Base-by-base conservation (phyloP, 2,888 invertebrate species). In the Thera obeliscata region DNA sequence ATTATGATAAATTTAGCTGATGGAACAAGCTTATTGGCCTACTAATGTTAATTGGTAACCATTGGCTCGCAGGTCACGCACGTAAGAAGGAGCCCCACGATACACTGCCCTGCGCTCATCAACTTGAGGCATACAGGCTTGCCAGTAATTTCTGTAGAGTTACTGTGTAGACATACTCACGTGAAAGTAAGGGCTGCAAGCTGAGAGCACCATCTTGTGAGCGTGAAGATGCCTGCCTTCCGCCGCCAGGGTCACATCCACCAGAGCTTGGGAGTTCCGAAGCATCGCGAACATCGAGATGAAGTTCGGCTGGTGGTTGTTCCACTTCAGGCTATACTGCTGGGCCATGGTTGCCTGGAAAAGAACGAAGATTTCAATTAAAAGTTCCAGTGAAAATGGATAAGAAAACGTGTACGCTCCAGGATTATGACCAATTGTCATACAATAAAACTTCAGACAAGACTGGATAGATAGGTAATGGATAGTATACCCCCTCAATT, bases 181-280 rank as follows among this genome's bases (percentile, higher is more conserved):
- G 94, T 98, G 97, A 90, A 98, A 98, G 90, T 98, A 98, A n/a
- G 97, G 96, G 85, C 98, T 98, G 90, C 98, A 98, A 2, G 98
- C 98, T 0, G 98, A 98, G 50, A 98, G 92, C 41, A 98, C 97
- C 66, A 98, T 96, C 93, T 97, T 98, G 87, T 98, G 98, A 3
- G 98, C 98, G 84, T 97, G 97, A 68, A 98, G 90, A 79, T 97
- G 97, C 78, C 96, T 95, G 36, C 98, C 98, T 86, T 98, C 98
- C 5, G 98, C 97, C n/a, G 98, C 97, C 73, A 98, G 91, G 5
- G 98, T 98, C 56, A 98, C 98, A 88, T 98, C 98, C 65, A 98
- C 98, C 78, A 98, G 90, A 2, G 97, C 96, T 85, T 98, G 97
- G 80, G 96, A 97, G 85, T 96, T 96, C 74, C 98, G 94, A 76